Percentiles rank a stretch among this genome's conserved stretches.
Evolutionary conservation across 2,797 vertebrate genomes (phyloP).

Genomic region (Selene dorsalis): DNA sequence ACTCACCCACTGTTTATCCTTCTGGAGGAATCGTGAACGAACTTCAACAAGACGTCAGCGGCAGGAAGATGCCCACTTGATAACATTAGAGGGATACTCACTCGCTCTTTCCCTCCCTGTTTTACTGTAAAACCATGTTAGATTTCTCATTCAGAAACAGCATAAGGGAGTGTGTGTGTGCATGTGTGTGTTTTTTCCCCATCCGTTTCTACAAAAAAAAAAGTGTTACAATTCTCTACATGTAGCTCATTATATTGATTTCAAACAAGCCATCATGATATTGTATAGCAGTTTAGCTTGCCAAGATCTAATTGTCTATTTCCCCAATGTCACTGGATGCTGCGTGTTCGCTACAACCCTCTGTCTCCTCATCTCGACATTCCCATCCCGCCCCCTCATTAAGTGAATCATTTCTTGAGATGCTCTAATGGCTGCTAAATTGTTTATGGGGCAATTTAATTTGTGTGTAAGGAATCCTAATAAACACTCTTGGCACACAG

Average conservation of each 20-base stretch:
- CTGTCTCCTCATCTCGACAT: conserved; percentile 51
- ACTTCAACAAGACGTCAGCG: conserved; percentile 36
- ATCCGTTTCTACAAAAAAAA: conserved; percentile 35
- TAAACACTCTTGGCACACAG: conserved; percentile 72
- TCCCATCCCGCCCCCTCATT: conserved; percentile 73
- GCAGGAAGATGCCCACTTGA: conserved; percentile 28
- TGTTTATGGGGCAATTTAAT: conserved; percentile 83
- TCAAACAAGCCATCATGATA: conserved; percentile 58
- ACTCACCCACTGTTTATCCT: conserved; percentile 44
- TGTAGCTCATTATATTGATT: conserved; percentile 61
- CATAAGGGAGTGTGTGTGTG: not conserved
- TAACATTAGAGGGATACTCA: not conserved
- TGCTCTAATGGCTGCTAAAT: conserved; percentile 81
- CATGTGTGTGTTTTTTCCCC: not conserved
- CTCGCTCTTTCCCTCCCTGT: not conserved
- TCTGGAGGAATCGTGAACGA: conserved; percentile 22
- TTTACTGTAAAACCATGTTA: conserved; percentile 17
- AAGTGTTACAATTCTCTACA: conserved; percentile 29
- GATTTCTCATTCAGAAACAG: conserved; percentile 24
- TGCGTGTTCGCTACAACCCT: conserved; percentile 49
- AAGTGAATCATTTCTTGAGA: conserved; percentile 76
- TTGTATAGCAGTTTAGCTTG: conserved; percentile 42
- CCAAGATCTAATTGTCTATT: conserved; percentile 72
- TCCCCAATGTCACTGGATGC: conserved; percentile 55
- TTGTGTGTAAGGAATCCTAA: conserved; percentile 76